A percentile compares a stretch with the other conserved stretches of the same genome.
phyloP scores from a whole-genome alignment of 2,888 invertebrate species.

The Apantesis nais region DNA sequence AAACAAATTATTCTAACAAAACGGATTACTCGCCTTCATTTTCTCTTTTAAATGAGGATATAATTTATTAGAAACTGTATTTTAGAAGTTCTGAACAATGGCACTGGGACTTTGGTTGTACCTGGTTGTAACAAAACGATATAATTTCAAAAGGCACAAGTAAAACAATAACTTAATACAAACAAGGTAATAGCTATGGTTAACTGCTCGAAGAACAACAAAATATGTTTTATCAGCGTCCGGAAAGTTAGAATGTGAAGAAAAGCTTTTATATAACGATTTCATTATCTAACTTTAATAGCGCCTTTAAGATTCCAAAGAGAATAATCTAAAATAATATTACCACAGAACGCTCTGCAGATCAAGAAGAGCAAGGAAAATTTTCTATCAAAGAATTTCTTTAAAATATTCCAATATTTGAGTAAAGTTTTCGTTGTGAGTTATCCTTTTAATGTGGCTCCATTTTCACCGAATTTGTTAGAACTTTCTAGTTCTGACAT shows the following conservation, averaged over 20 bases:
- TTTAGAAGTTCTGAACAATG: constrained; percentile 42
- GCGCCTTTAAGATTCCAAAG: constrained; percentile 9
- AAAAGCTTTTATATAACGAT: neutral
- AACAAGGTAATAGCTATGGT: constrained; percentile 11
- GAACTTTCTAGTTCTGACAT: constrained; percentile 53
- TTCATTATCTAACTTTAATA: constrained; percentile 12
- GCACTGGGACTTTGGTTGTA: constrained; percentile 21
- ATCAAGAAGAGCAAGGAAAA: constrained; percentile 37
- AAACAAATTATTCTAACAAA: constrained; percentile 58
- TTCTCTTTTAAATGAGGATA: constrained; percentile 61
- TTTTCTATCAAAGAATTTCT: constrained; percentile 55
- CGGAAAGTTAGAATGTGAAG: constrained; percentile 10
- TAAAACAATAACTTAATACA: constrained; percentile 3
- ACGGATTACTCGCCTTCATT: constrained; percentile 51
- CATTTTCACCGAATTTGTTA: constrained; percentile 55
- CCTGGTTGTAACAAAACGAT: constrained; percentile 22
- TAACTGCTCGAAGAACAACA: constrained; percentile 10
- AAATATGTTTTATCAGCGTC: constrained; percentile 2
- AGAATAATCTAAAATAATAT: constrained; percentile 31
- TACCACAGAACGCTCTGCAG: constrained; percentile 33
- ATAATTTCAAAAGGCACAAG: constrained; percentile 14
- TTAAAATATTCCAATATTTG: constrained; percentile 55
- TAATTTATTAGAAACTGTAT: constrained; percentile 54
- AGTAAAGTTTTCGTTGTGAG: constrained; percentile 56
- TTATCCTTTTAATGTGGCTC: constrained; percentile 59